Percentiles rank a stretch among this genome's conserved stretches.
phyloP scores from a whole-genome alignment of 2,797 vertebrate species.

The Forpus xanthops region DNA sequence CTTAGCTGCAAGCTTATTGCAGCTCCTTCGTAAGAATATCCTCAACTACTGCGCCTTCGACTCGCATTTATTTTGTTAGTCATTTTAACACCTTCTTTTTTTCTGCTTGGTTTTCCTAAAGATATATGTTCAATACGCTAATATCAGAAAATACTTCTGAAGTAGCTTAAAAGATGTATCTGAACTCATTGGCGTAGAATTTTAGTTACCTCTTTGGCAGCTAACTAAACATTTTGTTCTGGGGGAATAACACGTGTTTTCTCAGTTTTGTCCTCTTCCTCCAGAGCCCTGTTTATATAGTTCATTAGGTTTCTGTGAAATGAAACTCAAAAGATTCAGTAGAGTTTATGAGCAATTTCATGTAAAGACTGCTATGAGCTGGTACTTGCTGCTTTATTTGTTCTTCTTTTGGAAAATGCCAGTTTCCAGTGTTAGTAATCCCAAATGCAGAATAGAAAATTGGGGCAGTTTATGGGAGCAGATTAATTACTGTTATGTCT shows the following conservation, averaged over 20 bases:
- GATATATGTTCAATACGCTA: background rate
- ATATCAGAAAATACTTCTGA: background rate
- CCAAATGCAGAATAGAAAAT: background rate
- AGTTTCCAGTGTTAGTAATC: background rate
- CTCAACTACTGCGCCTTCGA: background rate
- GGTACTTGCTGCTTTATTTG: background rate
- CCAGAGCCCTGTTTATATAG: background rate
- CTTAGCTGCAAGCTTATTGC: conserved; percentile 1
- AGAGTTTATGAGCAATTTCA: background rate
- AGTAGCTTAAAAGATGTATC: background rate
- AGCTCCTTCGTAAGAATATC: background rate
- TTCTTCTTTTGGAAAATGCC: background rate
- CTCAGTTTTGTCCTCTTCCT: background rate
- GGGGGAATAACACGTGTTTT: background rate
- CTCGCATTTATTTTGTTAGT: background rate
- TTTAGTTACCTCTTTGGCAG: background rate
- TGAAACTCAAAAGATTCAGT: background rate
- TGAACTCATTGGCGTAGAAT: background rate
- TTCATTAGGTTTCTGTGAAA: background rate
- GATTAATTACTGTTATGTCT: background rate
- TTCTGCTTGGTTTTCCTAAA: background rate
- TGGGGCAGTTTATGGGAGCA: background rate
- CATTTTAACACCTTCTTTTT: background rate
- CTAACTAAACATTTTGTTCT: background rate
- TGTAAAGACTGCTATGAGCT: background rate